Percentiles rank a stretch among this genome's conserved stretches.
phyloP scores from a whole-genome alignment of 2,888 invertebrate genomes.

The Rotaria socialis region DNA sequence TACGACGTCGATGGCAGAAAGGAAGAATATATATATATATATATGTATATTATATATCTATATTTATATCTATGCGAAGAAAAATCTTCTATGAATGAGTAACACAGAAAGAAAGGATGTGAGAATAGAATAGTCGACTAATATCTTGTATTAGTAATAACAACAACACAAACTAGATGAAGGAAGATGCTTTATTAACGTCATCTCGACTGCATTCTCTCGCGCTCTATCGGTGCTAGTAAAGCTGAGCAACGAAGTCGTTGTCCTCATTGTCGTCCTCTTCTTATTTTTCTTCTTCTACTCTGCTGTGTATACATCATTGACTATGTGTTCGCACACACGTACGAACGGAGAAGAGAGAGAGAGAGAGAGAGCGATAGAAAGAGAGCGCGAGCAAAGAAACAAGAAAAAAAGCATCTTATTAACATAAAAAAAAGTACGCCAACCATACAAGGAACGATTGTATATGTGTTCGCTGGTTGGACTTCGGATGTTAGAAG shows the following conservation, averaged over 20 bases:
- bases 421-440: conserved; percentile 28
- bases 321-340: neutral
- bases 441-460: neutral
- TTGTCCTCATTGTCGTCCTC: neutral
- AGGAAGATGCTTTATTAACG: conserved; percentile 22
- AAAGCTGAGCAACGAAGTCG: neutral
- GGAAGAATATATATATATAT: neutral
- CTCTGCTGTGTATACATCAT: neutral
- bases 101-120: conserved; percentile 22
- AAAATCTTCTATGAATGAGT: conserved; percentile 2
- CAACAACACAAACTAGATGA: conserved; percentile 20
- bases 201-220: conserved; percentile 19
- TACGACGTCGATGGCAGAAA: conserved; percentile 4
- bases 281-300: neutral
- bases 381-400: neutral
- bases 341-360: neutral
- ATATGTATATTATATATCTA: neutral
- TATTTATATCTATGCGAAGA: neutral
- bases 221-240: neutral
- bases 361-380: neutral
- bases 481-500: neutral
- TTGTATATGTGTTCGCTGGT: neutral
- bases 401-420: neutral
- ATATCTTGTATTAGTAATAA: conserved; percentile 26
- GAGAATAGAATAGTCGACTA: neutral